Conservation (phyloP, 30 jellyfish, hydroid and myxozoan genomes). For the Aurelia aurita region DNA sequence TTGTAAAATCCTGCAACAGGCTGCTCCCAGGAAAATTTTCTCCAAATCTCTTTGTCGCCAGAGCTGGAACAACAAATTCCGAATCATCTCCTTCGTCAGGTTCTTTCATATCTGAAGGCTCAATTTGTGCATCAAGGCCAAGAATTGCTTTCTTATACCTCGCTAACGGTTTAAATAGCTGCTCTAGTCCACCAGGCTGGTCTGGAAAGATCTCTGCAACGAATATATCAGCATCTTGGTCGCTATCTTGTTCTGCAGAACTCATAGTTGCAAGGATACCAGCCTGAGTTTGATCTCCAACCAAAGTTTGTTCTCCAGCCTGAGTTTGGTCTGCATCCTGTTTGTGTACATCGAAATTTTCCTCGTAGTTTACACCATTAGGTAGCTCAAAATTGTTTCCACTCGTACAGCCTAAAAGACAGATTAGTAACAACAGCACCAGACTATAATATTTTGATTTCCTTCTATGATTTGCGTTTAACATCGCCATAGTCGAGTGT, state of each 20-base stretch:
- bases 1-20: background rate
- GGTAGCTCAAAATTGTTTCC: too few relatives aligned
- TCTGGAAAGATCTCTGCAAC: conserved; percentile 69
- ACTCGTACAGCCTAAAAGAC: too few relatives aligned
- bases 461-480: conserved; percentile 12
- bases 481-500: background rate
- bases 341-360: too few relatives aligned
- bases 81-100: background rate
- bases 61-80: background rate
- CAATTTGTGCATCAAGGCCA: conserved; percentile 69
- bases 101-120: conserved; percentile 14
- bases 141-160: conserved; percentile 56
- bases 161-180: conserved; percentile 58
- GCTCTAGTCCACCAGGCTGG: conserved; percentile 41
- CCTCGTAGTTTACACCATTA: too few relatives aligned
- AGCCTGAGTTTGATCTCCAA: too few relatives aligned
- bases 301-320: too few relatives aligned
- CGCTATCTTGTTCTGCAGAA: conserved; percentile 4
- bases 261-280: background rate
- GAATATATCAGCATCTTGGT: conserved; percentile 58
- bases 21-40: background rate
- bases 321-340: too few relatives aligned
- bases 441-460: background rate
- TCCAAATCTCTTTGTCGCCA: too few relatives aligned
- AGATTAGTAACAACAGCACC: too few relatives aligned